A percentile compares a stretch with the other conserved stretches of the same genome.
These are phyloP conservation scores for Drosophila affinis DNA, from an alignment of 2,888 invertebrate genomes.

Conservation along the genomic window DNA sequence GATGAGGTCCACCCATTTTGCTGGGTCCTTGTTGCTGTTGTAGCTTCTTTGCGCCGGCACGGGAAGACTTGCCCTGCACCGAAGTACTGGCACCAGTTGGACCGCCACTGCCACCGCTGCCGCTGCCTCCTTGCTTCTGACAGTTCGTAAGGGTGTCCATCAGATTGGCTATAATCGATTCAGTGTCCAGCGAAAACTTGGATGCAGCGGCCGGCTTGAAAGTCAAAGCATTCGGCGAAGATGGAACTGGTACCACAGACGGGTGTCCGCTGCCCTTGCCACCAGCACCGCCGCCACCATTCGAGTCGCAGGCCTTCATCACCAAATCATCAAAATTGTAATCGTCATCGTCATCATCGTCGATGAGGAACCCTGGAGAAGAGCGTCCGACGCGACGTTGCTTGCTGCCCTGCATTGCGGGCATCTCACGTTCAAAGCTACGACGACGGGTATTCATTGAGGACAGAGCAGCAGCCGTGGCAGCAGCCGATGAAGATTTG, in stretches of 20 bases:
- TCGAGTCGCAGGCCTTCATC: constrained; percentile 83
- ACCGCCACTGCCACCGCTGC: constrained; percentile 1
- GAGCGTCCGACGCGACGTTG: constrained; percentile 50
- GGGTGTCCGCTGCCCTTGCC: constrained; percentile 27
- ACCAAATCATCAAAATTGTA: constrained; percentile 91
- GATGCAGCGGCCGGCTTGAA: constrained; percentile 73
- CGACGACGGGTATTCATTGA: constrained; percentile 19
- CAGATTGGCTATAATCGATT: constrained; percentile 87
- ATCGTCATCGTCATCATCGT: constrained; percentile 87
- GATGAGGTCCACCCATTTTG: constrained; percentile 5
- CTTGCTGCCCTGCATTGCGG: constrained; percentile 11
- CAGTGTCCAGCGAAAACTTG: constrained; percentile 84
- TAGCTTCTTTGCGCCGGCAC: constrained; percentile 23
- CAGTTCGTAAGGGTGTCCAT: constrained; percentile 85
- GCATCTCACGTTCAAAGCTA: constrained; percentile 45
- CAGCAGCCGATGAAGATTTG: constrained; percentile 3
- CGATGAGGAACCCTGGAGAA: constrained; percentile 83
- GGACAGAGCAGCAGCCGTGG: constrained; percentile 25
- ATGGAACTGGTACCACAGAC: constrained; percentile 48
- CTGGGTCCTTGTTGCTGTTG: constrained; percentile 27
- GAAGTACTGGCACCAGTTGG: constrained; percentile 3
- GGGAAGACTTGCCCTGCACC: background rate
- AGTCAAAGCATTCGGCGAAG: constrained; percentile 71
- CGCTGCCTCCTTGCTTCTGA: background rate
- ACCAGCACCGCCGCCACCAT: constrained; percentile 25